Base-by-base conservation (phyloP, 2,113 vertebrate genomes). In the Motacilla tschutschensis region DNA sequence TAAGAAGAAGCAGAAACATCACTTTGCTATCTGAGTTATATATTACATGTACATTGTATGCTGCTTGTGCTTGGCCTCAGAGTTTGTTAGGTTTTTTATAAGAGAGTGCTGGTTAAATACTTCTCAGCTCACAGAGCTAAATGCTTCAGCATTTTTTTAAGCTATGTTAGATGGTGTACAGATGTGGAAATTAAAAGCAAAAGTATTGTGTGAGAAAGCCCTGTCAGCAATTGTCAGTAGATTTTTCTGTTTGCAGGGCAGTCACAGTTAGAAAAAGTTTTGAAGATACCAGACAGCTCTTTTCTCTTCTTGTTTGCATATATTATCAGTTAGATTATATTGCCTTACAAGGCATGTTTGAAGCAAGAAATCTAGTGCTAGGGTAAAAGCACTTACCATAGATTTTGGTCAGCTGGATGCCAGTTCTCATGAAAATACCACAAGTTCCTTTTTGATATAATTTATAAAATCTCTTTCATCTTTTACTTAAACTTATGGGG, bases 101-200 rank as follows among this genome's bases (percentile, higher is more conserved):
- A 64, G 48, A 79, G 21, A 20, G 15, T 64, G 17, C 58, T 91
- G 26, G 67, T 84, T 85, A 93, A 91, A 86, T 63, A 62, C 67
- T 65, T 79, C 58, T 86, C 67, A 79, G 24, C 75, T 88, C 66
- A 89, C 65, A 81, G 58, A 72, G 35, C 75, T 83, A 65, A 65
- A 80, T 55, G 46, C 40, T 93, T 78, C 21, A 17, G 17, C 31
- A 13, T 46, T 75, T 71, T 83, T 88, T 74, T 70, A 9, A 71
- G 33, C 59, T 73, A 14, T 79, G 40, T 69, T 83, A 85, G 75
- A 79, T 95, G 86, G 59, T 66, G 66, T 83, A 40, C 90, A 86
- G 90, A 81, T 93, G 77, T 88, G 86, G 80, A 70, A 91, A 59
- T 81, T 53, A 92, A 87, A 87, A 79, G 81, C 65, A 50, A 53